phyloP scores from a whole-genome alignment of 2,888 invertebrate genomes.

The Eremobia ochroleuca region DNA sequence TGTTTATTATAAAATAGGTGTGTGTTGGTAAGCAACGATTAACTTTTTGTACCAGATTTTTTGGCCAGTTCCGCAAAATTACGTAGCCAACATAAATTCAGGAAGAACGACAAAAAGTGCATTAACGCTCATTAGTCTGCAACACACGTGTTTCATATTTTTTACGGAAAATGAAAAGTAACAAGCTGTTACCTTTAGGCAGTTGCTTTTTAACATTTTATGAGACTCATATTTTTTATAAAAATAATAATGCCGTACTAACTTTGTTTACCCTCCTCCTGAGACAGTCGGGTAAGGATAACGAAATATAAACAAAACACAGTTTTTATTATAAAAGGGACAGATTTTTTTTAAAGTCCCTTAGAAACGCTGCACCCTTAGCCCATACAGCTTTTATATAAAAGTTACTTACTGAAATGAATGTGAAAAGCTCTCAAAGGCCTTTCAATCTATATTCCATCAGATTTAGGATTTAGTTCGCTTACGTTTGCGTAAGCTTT shows the following conservation, averaged over 20 bases:
- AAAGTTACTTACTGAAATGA: constrained; percentile 68
- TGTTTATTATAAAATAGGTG: background rate
- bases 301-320: constrained; percentile 13
- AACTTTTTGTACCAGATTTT: background rate
- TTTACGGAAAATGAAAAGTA: constrained; percentile 29
- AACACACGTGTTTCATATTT: constrained; percentile 26
- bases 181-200: constrained; percentile 41
- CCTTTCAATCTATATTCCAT: constrained; percentile 53
- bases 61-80: background rate
- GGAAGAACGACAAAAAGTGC: constrained; percentile 22
- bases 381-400: constrained; percentile 50
- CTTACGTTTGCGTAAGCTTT: constrained; percentile 41
- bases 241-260: background rate
- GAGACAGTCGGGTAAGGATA: background rate
- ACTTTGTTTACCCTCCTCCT: background rate
- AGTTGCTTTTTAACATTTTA: constrained; percentile 16
- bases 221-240: background rate
- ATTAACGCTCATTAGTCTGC: constrained; percentile 38
- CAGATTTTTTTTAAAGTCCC: constrained; percentile 10
- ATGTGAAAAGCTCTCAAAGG: constrained; percentile 64
- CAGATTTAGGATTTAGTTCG: constrained; percentile 56
- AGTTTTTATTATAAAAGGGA: constrained; percentile 11
- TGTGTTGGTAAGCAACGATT: background rate
- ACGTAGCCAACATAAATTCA: background rate
- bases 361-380: constrained; percentile 3